phyloP scores from a whole-genome alignment of 2,888 invertebrate genomes.

The Frankliniella fusca region DNA sequence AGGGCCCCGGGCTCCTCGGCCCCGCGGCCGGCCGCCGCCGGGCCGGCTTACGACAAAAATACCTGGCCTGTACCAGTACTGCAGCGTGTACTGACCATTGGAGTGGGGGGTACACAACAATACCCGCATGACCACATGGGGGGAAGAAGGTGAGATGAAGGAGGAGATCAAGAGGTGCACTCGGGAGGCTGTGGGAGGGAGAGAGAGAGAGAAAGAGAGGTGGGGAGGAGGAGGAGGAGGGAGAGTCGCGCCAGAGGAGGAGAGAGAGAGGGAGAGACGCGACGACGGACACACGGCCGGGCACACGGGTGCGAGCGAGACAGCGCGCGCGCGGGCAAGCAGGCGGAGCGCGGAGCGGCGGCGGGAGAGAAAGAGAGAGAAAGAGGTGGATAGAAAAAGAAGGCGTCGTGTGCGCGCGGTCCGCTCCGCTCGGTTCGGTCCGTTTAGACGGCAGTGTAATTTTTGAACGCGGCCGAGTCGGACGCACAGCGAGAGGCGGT shows the following conservation, averaged over 20 bases:
- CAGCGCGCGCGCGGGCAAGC: too few species aligned
- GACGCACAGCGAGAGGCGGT: not conserved
- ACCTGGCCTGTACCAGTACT: not conserved
- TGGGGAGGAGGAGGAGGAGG: not conserved
- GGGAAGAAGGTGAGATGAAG: constrained; percentile 11
- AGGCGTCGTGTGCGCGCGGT: too few species aligned
- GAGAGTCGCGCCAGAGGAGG: not conserved
- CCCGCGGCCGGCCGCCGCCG: not conserved
- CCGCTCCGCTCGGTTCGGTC: not conserved
- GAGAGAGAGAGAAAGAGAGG: constrained; percentile 12
- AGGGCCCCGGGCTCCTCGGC: not conserved
- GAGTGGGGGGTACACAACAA: not conserved
- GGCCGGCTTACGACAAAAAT: not conserved
- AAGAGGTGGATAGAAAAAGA: too few species aligned
- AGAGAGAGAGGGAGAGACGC: not conserved
- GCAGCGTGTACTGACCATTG: not conserved
- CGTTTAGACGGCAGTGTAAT: constrained; percentile 13
- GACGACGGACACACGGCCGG: not conserved
- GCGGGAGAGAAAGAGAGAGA: too few species aligned
- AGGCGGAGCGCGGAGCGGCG: too few species aligned
- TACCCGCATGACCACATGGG: constrained; percentile 14
- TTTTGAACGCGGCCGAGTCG: constrained; percentile 19
- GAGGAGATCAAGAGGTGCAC: not conserved
- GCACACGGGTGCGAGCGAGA: not conserved
- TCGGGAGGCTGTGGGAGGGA: constrained; percentile 6